Conservation (phyloP, 2,888 invertebrate genomes). For the Exocentrus adspersus region DNA sequence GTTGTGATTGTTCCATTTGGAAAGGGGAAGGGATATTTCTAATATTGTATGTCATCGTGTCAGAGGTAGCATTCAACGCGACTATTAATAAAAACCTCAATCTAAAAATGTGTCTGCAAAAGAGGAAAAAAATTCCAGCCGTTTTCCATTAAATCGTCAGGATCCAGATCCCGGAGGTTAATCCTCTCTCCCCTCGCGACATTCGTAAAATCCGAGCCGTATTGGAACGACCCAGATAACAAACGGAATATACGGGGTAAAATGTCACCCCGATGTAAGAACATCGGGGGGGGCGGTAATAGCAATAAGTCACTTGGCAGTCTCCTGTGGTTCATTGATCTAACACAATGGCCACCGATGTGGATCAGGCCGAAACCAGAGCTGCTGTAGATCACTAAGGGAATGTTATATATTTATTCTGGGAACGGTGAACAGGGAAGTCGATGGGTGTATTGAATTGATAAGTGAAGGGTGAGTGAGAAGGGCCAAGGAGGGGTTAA, state of each 20-base stretch:
- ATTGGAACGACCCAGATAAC: conserved; percentile 2
- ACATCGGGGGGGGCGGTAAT: conserved; percentile 37
- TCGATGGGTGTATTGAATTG: conserved; percentile 12
- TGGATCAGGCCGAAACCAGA: conserved; percentile 51
- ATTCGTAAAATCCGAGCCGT: neutral
- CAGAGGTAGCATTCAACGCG: too few relatives aligned
- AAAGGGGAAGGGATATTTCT: too few relatives aligned
- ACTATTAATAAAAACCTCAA: too few relatives aligned
- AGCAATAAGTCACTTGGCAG: conserved; percentile 56
- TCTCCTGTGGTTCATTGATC: conserved; percentile 53
- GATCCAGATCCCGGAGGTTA: neutral
- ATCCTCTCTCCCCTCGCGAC: neutral
- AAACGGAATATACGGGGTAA: conserved; percentile 30
- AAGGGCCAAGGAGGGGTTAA: neutral
- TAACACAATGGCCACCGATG: conserved; percentile 57
- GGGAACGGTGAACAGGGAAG: conserved; percentile 10
- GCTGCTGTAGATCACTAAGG: conserved; percentile 44
- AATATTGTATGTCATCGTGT: too few relatives aligned
- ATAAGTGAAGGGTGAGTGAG: neutral
- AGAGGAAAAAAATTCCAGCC: too few relatives aligned
- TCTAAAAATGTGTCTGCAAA: too few relatives aligned
- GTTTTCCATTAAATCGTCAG: too few relatives aligned
- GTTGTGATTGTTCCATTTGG: too few relatives aligned
- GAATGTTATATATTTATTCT: conserved; percentile 20
- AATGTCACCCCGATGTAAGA: conserved; percentile 34